phyloP scores from a whole-genome alignment of 2,113 vertebrate species.

The Sander vitreus region DNA sequence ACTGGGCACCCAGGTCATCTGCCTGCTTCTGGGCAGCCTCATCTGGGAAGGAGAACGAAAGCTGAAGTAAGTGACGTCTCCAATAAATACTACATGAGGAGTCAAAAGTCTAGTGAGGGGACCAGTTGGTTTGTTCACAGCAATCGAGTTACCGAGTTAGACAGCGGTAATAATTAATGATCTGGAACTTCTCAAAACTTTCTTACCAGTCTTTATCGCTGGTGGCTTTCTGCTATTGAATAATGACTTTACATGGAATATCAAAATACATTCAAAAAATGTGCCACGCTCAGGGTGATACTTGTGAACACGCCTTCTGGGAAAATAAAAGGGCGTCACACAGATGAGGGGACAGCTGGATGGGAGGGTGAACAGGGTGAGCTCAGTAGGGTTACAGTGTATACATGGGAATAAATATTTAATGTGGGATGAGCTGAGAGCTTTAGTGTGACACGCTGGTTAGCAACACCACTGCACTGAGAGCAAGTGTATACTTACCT shows the following conservation, averaged over 20 bases:
- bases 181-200: neutral
- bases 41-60: conserved; percentile 81
- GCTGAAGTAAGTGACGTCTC: neutral
- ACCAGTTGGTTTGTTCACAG: conserved; percentile 48
- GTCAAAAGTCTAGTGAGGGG: neutral
- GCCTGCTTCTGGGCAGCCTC: conserved; percentile 90
- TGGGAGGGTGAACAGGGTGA: conserved; percentile 4
- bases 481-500: neutral
- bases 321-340: neutral
- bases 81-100: neutral
- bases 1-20: conserved; percentile 93
- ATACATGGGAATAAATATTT: neutral
- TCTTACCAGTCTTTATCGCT: neutral
- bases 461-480: conserved; percentile 1
- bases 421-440: neutral
- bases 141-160: conserved; percentile 44
- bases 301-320: conserved; percentile 39
- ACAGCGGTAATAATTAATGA: neutral
- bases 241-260: neutral
- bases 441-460: conserved; percentile 8
- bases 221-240: neutral
- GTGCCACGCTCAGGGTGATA: conserved; percentile 37
- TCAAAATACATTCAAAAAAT: neutral
- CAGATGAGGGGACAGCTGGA: conserved; percentile 14
- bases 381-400: neutral